Evolutionary conservation across 2,888 invertebrate genomes (phyloP).

Genomic region (Mamestra brassicae): DNA sequence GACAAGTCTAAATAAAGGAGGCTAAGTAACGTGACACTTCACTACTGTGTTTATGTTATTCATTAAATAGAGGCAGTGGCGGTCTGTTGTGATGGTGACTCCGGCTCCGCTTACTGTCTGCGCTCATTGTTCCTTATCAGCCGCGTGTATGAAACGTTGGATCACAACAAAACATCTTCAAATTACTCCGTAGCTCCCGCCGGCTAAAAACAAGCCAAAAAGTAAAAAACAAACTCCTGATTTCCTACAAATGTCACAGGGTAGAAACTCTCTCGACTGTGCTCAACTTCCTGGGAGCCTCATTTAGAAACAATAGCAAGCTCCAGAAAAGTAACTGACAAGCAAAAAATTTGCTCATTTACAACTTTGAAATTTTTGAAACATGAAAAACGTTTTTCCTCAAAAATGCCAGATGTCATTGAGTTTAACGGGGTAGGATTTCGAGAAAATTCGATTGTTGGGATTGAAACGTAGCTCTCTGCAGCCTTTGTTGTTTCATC

Average conservation of each 20-base stretch:
- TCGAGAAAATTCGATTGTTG: not conserved
- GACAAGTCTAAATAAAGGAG: not conserved
- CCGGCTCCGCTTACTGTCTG: not conserved
- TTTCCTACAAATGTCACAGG: slow-evolving; percentile 1
- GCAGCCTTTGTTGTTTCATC: not conserved
- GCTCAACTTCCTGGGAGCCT: not conserved
- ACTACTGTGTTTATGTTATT: not conserved
- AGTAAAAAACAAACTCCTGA: slow-evolving; percentile 11
- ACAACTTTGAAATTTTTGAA: slow-evolving; percentile 3
- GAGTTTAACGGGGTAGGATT: not conserved
- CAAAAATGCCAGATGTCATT: not conserved
- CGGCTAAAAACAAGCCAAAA: not conserved
- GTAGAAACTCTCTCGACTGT: not conserved
- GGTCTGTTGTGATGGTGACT: not conserved
- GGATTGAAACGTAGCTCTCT: not conserved
- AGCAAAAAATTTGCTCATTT: not conserved
- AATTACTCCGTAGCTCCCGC: no score
- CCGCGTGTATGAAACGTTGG: not conserved
- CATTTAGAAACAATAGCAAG: slow-evolving; percentile 12
- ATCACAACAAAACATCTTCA: not conserved
- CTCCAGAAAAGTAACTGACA: slow-evolving; percentile 8
- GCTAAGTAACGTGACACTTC: not conserved
- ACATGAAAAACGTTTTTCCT: slow-evolving; percentile 29
- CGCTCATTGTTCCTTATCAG: not conserved
- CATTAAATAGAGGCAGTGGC: not conserved